Evolutionary conservation across 2,797 vertebrate species (phyloP).

Genomic region (Argyrosomus regius): DNA sequence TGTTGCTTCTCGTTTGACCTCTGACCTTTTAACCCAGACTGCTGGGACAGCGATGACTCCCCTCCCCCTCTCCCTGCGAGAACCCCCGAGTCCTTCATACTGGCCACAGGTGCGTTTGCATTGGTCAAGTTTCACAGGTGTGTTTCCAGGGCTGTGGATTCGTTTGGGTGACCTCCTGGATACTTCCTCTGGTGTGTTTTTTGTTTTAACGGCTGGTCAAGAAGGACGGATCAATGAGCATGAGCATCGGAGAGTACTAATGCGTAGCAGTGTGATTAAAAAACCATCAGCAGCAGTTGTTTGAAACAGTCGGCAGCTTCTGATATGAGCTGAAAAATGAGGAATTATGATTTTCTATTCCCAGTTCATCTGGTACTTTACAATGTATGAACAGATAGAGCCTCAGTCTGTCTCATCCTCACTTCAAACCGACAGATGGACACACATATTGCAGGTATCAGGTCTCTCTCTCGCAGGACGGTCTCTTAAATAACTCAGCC

Average conservation of each 20-base stretch:
- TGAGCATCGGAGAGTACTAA: neutral
- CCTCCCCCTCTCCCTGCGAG: slow-evolving; percentile 95
- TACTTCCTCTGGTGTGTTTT: neutral
- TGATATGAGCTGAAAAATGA: slow-evolving; percentile 26
- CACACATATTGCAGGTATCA: slow-evolving; percentile 7
- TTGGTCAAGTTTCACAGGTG: slow-evolving; percentile 62
- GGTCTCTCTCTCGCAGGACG: slow-evolving; percentile 13
- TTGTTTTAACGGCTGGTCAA: neutral
- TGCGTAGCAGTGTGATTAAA: slow-evolving; percentile 5
- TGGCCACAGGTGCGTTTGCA: slow-evolving; percentile 91
- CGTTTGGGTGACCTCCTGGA: slow-evolving; percentile 27
- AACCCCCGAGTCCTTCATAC: slow-evolving; percentile 94
- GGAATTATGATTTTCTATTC: neutral
- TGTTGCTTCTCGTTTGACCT: slow-evolving; percentile 81
- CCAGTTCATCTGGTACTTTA: neutral
- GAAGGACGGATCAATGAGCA: slow-evolving; percentile 4
- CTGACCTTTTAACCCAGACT: slow-evolving; percentile 89
- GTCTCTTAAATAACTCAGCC: slow-evolving; percentile 6
- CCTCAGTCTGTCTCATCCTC: slow-evolving; percentile 19
- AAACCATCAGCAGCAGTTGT: slow-evolving; percentile 10
- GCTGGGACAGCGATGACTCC: slow-evolving; percentile 90
- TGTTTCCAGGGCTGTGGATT: slow-evolving; percentile 42
- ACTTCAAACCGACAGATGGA: slow-evolving; percentile 32
- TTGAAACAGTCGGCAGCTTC: neutral
- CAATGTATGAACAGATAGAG: neutral